Evolutionary conservation across 2,113 vertebrate species (phyloP).

Genomic region (Mus musculus): GRCm39 chr12:58834001-58834500

Average conservation of each 20-base stretch:
- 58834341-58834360: not conserved
- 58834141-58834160: not conserved
- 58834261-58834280: not conserved
- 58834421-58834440: too few species aligned
- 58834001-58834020: conserved; percentile 35
- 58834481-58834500: too few species aligned
- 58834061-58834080: not conserved
- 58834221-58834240: not conserved
- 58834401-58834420: too few species aligned
- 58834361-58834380: too few species aligned
- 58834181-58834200: conserved; percentile 14
- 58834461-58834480: too few species aligned
- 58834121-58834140: not conserved
- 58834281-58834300: not conserved
- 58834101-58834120: conserved; percentile 52
- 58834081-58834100: not conserved
- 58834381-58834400: too few species aligned
- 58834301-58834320: not conserved
- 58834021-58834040: conserved; percentile 10
- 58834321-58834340: not conserved
- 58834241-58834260: not conserved
- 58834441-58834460: too few species aligned
- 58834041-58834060: conserved; percentile 3
- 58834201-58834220: not conserved
- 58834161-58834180: not conserved